phyloP scores from a whole-genome alignment of 2,113 vertebrate genomes.

The Chaetodon trifascialis region DNA sequence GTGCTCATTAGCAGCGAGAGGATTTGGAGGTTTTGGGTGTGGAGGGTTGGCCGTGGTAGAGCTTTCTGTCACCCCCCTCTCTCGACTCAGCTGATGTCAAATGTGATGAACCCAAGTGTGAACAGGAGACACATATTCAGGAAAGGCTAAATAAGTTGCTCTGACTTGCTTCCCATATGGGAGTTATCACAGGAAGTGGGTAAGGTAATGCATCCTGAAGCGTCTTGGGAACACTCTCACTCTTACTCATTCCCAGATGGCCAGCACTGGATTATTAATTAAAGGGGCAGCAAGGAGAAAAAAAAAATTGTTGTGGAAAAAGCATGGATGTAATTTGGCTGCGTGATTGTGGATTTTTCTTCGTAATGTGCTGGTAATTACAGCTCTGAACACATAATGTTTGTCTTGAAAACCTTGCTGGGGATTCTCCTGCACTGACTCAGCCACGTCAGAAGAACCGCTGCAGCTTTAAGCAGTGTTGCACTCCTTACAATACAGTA shows the following conservation, averaged over 20 bases:
- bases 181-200: conserved; percentile 79
- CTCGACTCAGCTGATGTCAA: conserved; percentile 52
- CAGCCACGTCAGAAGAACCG: conserved; percentile 29
- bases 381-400: conserved; percentile 47
- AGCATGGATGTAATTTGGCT: conserved; percentile 79
- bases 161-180: conserved; percentile 70
- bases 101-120: conserved; percentile 49
- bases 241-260: conserved; percentile 83
- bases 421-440: conserved; percentile 30
- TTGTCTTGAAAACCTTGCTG: conserved; percentile 55
- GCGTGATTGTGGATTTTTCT: conserved; percentile 73
- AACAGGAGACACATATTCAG: conserved; percentile 57
- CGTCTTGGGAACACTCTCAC: conserved; percentile 72
- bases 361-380: conserved; percentile 76
- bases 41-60: conserved; percentile 36
- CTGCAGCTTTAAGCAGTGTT: conserved; percentile 2
- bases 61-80: conserved; percentile 37
- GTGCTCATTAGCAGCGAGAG: conserved; percentile 78
- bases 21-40: conserved; percentile 54
- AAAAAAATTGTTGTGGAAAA: conserved; percentile 72
- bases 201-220: conserved; percentile 73
- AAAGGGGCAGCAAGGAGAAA: conserved; percentile 59
- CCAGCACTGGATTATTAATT: conserved; percentile 80
- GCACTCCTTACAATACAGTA: conserved; percentile 59
- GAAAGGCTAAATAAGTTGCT: conserved; percentile 61